These are phyloP conservation scores for Sinocyclocheilus grahami DNA, from an alignment of 2,113 vertebrate genomes.

Conservation along the genomic window DNA sequence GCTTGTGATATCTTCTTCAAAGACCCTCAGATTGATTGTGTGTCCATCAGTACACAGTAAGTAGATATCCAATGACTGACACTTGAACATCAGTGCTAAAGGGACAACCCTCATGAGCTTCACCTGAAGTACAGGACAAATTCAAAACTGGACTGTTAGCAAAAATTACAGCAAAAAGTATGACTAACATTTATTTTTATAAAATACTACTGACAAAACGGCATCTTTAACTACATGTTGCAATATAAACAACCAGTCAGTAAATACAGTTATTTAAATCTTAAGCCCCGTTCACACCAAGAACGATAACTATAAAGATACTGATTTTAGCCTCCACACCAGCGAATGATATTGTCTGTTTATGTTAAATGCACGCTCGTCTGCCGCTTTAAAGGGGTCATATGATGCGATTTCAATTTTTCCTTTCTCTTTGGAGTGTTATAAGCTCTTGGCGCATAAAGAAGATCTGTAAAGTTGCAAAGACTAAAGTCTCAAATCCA, in stretches of 20 bases:
- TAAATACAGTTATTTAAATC: too few species aligned
- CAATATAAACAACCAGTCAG: not conserved
- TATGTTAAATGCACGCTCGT: too few species aligned
- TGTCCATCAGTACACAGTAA: constrained; percentile 4
- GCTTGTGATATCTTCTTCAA: constrained; percentile 25
- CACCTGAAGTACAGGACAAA: not conserved
- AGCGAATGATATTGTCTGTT: too few species aligned
- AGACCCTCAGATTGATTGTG: constrained; percentile 6
- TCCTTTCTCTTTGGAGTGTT: too few species aligned
- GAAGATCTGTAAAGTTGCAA: too few species aligned
- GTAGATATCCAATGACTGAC: not conserved
- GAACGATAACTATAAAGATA: too few species aligned
- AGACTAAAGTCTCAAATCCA: too few species aligned
- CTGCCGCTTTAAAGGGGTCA: too few species aligned
- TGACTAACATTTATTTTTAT: not conserved
- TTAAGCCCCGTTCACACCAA: too few species aligned
- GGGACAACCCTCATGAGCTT: not conserved
- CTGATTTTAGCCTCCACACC: too few species aligned
- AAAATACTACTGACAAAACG: not conserved
- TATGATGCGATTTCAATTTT: too few species aligned
- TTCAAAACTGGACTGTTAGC: not conserved
- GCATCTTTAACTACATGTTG: not conserved
- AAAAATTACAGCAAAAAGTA: not conserved
- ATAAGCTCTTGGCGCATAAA: too few species aligned
- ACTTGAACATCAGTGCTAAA: constrained; percentile 14